Base-by-base conservation (phyloP, 2,888 invertebrate species). In the Empis stercorea region DNA sequence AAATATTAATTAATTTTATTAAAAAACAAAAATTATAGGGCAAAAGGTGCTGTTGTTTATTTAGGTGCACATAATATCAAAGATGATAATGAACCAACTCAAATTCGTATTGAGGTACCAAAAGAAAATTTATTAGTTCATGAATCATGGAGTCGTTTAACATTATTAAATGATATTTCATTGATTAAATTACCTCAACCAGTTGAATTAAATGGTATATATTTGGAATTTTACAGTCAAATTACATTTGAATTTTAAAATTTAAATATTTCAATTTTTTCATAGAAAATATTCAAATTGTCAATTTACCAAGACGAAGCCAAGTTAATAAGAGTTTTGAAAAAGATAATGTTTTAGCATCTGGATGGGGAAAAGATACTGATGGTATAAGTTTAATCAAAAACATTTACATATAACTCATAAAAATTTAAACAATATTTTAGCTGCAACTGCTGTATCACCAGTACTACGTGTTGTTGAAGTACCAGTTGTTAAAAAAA, bases 321-420 rank as follows among this genome's bases (percentile, higher is more conserved):
- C 23, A 39, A 16, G n/a, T 30, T 10, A 16, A 41, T 6, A 41
- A 30, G 9, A 17, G 45, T n/a, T 39, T 52, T 30, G 40, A 23
- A 4, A 27, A 13, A 9, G 46, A 57, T 10, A 48, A 48, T 34
- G 59, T 48, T 7, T 48, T 61, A 38, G 61, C 60, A 20, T 62
- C 63, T 39, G 65, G 65, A 34, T 65, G 64, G 63, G 59, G 65
- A n/a, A 57, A 55, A 39, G 56, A 58, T 37, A 54, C 55, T 3
- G 63, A 63, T 20, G 32, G 58, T n/a, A n/a, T 63, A 45, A 51
- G 57, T 34, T 30, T 49, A 17, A 20, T 20, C 20, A 20, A 27
- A 27, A 27, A 27, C 5, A 10, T 48, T 62, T 43, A 57, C 56
- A 32, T 32, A 13, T 1, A n/a, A 32, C 13, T 32, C 6, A n/a